phyloP scores from a whole-genome alignment of 2,888 invertebrate genomes.

The Andrena marginata region DNA sequence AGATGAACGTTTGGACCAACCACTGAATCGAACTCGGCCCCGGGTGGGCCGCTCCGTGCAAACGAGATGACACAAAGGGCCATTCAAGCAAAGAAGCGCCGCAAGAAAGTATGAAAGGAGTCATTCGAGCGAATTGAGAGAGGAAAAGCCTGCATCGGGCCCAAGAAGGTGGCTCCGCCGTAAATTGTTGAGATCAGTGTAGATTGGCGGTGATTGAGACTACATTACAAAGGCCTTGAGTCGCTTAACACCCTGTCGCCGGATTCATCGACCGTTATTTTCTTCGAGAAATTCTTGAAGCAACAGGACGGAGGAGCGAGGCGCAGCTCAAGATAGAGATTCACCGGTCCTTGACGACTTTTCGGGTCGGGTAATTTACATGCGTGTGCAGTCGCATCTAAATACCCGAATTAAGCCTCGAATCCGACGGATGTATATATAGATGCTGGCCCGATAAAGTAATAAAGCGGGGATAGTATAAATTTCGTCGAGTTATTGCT shows the following conservation, averaged over 20 bases:
- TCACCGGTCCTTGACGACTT: constrained; percentile 41
- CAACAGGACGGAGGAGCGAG: not conserved
- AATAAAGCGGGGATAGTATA: constrained; percentile 7
- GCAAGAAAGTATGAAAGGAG: constrained; percentile 10
- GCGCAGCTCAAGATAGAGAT: not conserved
- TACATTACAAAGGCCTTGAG: constrained; percentile 82
- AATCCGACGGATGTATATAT: constrained; percentile 10
- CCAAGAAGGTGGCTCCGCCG: constrained; percentile 63
- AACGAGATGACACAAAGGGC: not conserved
- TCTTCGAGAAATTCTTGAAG: constrained; percentile 42
- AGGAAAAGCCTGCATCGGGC: constrained; percentile 37
- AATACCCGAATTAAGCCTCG: constrained; percentile 41
- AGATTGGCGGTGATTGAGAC: constrained; percentile 80
- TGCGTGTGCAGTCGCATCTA: constrained; percentile 45
- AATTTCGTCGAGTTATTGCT: not conserved
- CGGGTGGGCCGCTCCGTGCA: too few species aligned
- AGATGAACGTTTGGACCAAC: too few species aligned
- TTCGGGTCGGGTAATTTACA: constrained; percentile 42
- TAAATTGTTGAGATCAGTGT: constrained; percentile 75
- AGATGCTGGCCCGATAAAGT: constrained; percentile 15
- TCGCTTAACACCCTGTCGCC: constrained; percentile 57
- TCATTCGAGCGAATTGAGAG: not conserved
- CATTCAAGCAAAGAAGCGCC: too few species aligned
- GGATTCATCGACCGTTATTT: constrained; percentile 57
- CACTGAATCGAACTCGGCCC: too few species aligned